Base-by-base conservation (phyloP, 2,888 invertebrate species). In the Thelaira solivaga region DNA sequence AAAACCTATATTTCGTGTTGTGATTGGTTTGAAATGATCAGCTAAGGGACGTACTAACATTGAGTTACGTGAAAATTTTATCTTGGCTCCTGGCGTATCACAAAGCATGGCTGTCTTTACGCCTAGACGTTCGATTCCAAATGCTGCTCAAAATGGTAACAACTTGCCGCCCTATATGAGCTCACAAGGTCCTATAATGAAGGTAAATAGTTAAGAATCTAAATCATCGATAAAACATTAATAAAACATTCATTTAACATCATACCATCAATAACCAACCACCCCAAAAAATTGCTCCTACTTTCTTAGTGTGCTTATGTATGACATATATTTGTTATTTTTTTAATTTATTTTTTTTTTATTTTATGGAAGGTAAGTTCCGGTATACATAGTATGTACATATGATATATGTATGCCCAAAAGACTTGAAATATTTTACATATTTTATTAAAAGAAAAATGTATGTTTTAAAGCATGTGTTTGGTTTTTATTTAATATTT, bases 31-130 rank as follows among this genome's bases (percentile, higher is more conserved):
- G 31, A 41, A 76, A 64, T 69, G 39, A 36, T 72, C 86, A 98
- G 98, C 98, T 92, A 98, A 98, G 93, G 99, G 99, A 92, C 96
- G 99, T 91, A 98, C 98, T 91, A 99, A 99, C 93, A 96, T 98
- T 92, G 98, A 99, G 92, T 94, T 99, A 89, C 94, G 99, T 89
- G 99, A 99, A 91, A 97, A 98, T 92, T 99, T 99, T 92, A 97
- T 98, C 90, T 92, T 99, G 92, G 98, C 99, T 86, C 96, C 97
- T 90, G 98, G 99, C 89, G 97, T 97, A 84, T 96, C 97, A 89
- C 99, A 99, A 92, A 96, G 96, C 89, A 98, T 99, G 98, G 95
- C 97, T 88, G 96, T 97, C 87, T 99, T 99, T 93, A 95, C 95
- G 91, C 94, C 98, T 89, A 97, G 97, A 91, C 94, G 96, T 89